phyloP scores from a whole-genome alignment of 2,113 vertebrate species.

The Pygathrix nemaeus region DNA sequence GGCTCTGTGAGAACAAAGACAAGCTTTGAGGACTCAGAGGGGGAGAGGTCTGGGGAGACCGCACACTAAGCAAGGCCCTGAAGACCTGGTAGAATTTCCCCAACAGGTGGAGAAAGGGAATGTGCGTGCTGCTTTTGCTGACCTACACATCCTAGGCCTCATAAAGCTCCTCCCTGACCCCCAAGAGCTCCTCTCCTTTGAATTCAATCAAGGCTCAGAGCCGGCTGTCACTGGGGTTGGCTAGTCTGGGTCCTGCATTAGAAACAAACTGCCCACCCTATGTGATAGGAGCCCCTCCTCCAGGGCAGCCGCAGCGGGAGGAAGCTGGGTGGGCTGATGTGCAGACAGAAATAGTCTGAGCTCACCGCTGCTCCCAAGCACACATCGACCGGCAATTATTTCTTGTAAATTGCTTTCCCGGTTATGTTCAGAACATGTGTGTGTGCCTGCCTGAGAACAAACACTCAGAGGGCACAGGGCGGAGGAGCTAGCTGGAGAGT shows the following conservation, averaged over 20 bases:
- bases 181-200: not conserved
- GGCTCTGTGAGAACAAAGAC: conserved; percentile 46
- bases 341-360: conserved; percentile 59
- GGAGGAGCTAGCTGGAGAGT: not conserved
- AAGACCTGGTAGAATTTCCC: not conserved
- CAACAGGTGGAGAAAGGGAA: not conserved
- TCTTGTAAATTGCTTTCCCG: conserved; percentile 74
- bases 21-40: conserved; percentile 25
- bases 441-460: conserved; percentile 43
- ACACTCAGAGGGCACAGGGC: not conserved
- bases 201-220: not conserved
- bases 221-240: not conserved
- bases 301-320: not conserved
- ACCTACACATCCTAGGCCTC: not conserved
- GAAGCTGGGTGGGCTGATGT: conserved; percentile 41
- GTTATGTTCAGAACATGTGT: conserved; percentile 58
- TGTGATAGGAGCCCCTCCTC: not conserved
- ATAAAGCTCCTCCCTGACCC: not conserved
- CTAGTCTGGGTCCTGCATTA: not conserved
- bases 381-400: conserved; percentile 75
- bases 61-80: conserved; percentile 5
- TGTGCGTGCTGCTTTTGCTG: not conserved
- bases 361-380: conserved; percentile 19
- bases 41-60: not conserved
- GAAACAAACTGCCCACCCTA: conserved; percentile 7